Conservation (phyloP, 2,797 vertebrate genomes). For the Naso thynnoides region DNA sequence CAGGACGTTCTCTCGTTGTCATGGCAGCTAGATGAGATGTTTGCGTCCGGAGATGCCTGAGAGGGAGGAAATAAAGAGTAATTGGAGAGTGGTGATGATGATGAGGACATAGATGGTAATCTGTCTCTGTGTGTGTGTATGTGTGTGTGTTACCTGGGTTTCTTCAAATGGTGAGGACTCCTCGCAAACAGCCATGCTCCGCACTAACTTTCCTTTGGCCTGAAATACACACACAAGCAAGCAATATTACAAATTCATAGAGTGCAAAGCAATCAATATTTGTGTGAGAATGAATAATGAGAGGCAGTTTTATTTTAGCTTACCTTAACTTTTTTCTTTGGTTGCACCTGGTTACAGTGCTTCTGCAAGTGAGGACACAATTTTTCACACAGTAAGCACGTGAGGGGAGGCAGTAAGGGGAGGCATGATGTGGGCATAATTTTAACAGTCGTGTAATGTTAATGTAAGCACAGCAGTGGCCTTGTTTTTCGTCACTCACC, state of each 20-base stretch:
- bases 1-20: constrained; percentile 87
- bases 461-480: background rate
- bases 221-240: constrained; percentile 72
- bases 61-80: constrained; percentile 42
- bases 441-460: constrained; percentile 13
- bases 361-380: constrained; percentile 77
- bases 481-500: constrained; percentile 58
- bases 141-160: constrained; percentile 83
- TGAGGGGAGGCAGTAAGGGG: background rate
- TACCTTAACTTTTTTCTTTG: constrained; percentile 94
- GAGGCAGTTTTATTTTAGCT: constrained; percentile 58
- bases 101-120: constrained; percentile 7
- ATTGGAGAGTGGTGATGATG: constrained; percentile 29
- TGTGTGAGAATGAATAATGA: constrained; percentile 65
- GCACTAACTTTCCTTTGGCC: constrained; percentile 92
- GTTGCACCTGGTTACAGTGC: constrained; percentile 87
- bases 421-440: constrained; percentile 12
- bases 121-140: constrained; percentile 26
- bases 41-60: constrained; percentile 87
- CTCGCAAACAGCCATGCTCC: constrained; percentile 92
- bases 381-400: constrained; percentile 48
- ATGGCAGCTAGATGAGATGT: constrained; percentile 86
- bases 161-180: constrained; percentile 86
- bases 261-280: constrained; percentile 50
- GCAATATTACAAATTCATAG: constrained; percentile 62